Percentiles rank a stretch among this genome's conserved stretches.
Evolutionary conservation across 2,888 invertebrate genomes (phyloP).

Genomic region (Gibbula magus): DNA sequence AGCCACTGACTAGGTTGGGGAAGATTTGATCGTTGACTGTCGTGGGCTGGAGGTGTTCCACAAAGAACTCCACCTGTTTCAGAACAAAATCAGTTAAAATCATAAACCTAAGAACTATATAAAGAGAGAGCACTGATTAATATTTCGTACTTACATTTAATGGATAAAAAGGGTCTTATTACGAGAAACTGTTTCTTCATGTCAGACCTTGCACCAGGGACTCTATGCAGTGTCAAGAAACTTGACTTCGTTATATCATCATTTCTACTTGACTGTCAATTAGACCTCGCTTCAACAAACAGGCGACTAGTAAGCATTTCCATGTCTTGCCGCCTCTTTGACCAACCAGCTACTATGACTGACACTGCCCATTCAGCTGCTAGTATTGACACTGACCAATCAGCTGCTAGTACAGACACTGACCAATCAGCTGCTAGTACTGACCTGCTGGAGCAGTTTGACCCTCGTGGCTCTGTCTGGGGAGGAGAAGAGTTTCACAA

Average conservation of each 20-base stretch:
- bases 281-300: no score
- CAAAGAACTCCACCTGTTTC: conserved; percentile 85
- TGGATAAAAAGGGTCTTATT: neutral
- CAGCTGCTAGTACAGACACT: no score
- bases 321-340: no score
- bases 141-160: neutral
- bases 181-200: no score
- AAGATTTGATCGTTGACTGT: conserved; percentile 89
- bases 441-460: conserved; percentile 88
- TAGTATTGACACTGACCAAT: neutral
- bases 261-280: no score
- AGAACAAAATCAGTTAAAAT: neutral
- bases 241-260: no score
- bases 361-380: neutral
- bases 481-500: conserved; percentile 95
- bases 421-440: neutral
- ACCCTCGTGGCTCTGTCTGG: conserved; percentile 97
- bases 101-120: no score
- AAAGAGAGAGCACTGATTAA: no score
- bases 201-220: no score
- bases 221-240: no score
- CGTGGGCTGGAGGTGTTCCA: conserved; percentile 78
- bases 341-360: neutral
- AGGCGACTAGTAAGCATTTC: no score
- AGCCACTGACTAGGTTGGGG: conserved; percentile 87